Evolutionary conservation across 2,888 invertebrate species (phyloP).

Genomic region (Agrilus cyanescens): DNA sequence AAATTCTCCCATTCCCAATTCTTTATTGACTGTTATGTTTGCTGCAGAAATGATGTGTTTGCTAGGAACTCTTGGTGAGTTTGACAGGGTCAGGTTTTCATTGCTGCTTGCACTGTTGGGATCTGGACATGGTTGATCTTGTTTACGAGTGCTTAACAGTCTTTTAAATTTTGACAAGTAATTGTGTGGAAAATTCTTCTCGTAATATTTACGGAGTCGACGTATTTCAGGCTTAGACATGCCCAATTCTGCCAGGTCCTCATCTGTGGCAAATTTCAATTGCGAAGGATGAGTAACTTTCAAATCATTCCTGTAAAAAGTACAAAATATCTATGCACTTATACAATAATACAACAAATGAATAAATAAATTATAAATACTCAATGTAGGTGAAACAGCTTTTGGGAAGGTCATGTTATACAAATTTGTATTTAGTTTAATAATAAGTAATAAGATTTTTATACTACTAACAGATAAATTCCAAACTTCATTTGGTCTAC

Average conservation of each 20-base stretch:
- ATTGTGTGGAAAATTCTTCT: slow-evolving; percentile 87
- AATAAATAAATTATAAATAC: too few species aligned
- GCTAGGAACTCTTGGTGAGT: slow-evolving; percentile 54
- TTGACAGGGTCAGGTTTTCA: slow-evolving; percentile 32
- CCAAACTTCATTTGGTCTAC: too few species aligned
- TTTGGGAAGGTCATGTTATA: too few species aligned
- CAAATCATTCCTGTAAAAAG: slow-evolving; percentile 61
- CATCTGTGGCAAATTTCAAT: slow-evolving; percentile 87
- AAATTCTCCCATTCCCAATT: slow-evolving; percentile 93
- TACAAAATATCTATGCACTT: slow-evolving; percentile 9
- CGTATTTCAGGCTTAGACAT: slow-evolving; percentile 93
- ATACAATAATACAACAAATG: too few species aligned
- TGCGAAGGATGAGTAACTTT: slow-evolving; percentile 82
- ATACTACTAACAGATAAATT: too few species aligned
- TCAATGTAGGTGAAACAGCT: too few species aligned
- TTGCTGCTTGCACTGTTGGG: slow-evolving; percentile 22
- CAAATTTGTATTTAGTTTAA: too few species aligned
- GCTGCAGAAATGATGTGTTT: slow-evolving; percentile 78
- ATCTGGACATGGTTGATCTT: slow-evolving; percentile 30
- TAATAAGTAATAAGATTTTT: too few species aligned
- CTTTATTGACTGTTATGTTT: slow-evolving; percentile 86
- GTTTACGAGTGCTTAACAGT: slow-evolving; percentile 51
- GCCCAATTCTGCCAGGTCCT: slow-evolving; percentile 83
- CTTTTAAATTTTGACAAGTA: slow-evolving; percentile 87
- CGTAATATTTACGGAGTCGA: slow-evolving; percentile 84